Evolutionary conservation across 2,888 invertebrate species (phyloP).

Genomic region (Caenorhabditis japonica): DNA sequence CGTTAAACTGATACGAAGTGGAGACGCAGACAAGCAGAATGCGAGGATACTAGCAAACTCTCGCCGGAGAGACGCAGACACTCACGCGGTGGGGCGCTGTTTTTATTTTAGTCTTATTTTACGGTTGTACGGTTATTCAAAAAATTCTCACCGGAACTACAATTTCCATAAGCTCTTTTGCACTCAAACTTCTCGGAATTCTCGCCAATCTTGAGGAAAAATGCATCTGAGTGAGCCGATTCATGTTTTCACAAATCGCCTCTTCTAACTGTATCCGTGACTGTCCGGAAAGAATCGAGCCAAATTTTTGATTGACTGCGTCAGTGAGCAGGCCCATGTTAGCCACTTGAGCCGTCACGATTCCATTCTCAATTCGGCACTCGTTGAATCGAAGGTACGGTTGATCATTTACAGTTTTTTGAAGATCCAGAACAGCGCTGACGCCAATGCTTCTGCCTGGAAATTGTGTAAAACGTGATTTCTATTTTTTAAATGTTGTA

Average conservation of each 20-base stretch:
- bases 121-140: no score
- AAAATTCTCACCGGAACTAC: slow-evolving; percentile 54
- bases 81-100: no score
- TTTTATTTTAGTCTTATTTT: no score
- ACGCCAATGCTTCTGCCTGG: slow-evolving; percentile 65
- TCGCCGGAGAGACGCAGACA: no score
- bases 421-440: slow-evolving; percentile 63
- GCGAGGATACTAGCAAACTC: no score
- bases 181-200: slow-evolving; percentile 61
- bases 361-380: slow-evolving; percentile 62
- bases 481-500: no score
- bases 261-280: slow-evolving; percentile 63
- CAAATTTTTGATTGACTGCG: slow-evolving; percentile 71
- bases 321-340: slow-evolving; percentile 76
- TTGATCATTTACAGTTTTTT: slow-evolving; percentile 67
- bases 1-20: no score
- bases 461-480: slow-evolving; percentile 10
- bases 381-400: slow-evolving; percentile 66
- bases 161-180: slow-evolving; percentile 62
- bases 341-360: slow-evolving; percentile 67
- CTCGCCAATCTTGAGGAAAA: slow-evolving; percentile 63
- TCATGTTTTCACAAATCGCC: slow-evolving; percentile 66
- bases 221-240: slow-evolving; percentile 64
- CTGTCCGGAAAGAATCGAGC: slow-evolving; percentile 58
- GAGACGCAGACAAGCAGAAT: no score